These are phyloP conservation scores for Triops longicaudatus DNA, from an alignment of 1,140 invertebrate genomes.

Conservation along the genomic window DNA sequence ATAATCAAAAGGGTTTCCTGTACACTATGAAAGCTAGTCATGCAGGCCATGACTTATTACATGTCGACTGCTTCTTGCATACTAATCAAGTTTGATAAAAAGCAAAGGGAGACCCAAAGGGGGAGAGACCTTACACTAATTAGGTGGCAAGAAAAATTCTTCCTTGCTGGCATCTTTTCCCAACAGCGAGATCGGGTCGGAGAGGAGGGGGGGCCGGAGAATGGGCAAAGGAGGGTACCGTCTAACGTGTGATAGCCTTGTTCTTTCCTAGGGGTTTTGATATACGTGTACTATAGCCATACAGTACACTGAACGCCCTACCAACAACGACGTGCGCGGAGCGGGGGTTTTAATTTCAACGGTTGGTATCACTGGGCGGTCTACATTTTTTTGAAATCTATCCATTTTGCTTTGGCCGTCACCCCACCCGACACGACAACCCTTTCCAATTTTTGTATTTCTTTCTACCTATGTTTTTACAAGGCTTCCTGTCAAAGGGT, in stretches of 20 bases:
- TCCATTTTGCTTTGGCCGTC: background rate
- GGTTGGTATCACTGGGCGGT: constrained; percentile 5
- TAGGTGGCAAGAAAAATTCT: constrained; percentile 12
- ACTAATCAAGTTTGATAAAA: constrained; percentile 13
- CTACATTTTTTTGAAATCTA: constrained; percentile 6
- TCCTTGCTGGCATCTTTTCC: background rate
- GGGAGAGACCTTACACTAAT: constrained; percentile 9
- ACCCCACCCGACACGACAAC: background rate
- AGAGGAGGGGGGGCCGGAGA: background rate
- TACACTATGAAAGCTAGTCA: background rate
- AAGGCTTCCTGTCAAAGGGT: constrained; percentile 7
- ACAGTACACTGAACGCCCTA: background rate
- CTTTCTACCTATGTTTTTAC: constrained; percentile 8
- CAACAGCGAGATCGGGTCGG: background rate
- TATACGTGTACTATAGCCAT: background rate
- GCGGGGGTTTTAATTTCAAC: constrained; percentile 12
- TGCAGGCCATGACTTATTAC: constrained; percentile 14
- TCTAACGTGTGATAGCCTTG: no score
- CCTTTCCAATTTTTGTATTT: constrained; percentile 1
- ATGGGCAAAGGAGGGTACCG: background rate
- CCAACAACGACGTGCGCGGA: background rate
- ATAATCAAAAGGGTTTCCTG: background rate
- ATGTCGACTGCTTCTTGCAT: constrained; percentile 11
- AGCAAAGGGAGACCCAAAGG: background rate
- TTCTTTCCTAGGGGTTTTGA: background rate